Evolutionary conservation across 1,140 invertebrate genomes (phyloP).

Genomic region (Babylonia areolata): DNA sequence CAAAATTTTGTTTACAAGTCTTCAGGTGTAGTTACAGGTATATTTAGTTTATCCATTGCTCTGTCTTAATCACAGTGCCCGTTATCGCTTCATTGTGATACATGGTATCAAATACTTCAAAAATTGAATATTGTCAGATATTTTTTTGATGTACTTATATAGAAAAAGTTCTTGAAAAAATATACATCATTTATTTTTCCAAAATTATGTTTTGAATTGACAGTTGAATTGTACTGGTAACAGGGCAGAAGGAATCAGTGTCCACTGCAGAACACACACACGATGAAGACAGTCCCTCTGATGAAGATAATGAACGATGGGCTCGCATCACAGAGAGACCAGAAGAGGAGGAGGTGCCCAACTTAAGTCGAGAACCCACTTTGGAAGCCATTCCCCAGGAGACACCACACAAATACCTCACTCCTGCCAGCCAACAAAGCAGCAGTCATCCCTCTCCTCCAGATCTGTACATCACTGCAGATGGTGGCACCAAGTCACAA

Average conservation of each 20-base stretch:
- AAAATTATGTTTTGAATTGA: too few relatives aligned
- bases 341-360: slow-evolving; percentile 33
- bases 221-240: neutral
- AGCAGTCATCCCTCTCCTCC: neutral
- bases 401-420: neutral
- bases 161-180: too few relatives aligned
- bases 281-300: neutral
- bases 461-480: neutral
- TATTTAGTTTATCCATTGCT: too few relatives aligned
- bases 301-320: slow-evolving; percentile 24
- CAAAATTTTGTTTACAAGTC: too few relatives aligned
- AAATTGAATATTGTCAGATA: too few relatives aligned
- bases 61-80: too few relatives aligned
- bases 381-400: slow-evolving; percentile 14
- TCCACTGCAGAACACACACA: slow-evolving; percentile 3
- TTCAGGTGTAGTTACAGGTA: too few relatives aligned
- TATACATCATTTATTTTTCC: too few relatives aligned
- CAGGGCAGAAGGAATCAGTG: neutral
- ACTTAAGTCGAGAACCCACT: slow-evolving; percentile 38
- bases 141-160: too few relatives aligned
- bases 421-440: neutral
- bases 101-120: too few relatives aligned
- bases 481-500: neutral
- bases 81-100: too few relatives aligned
- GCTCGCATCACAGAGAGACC: slow-evolving; percentile 36